Conservation (phyloP, 2,888 invertebrate species). For the Sturmia bella region DNA sequence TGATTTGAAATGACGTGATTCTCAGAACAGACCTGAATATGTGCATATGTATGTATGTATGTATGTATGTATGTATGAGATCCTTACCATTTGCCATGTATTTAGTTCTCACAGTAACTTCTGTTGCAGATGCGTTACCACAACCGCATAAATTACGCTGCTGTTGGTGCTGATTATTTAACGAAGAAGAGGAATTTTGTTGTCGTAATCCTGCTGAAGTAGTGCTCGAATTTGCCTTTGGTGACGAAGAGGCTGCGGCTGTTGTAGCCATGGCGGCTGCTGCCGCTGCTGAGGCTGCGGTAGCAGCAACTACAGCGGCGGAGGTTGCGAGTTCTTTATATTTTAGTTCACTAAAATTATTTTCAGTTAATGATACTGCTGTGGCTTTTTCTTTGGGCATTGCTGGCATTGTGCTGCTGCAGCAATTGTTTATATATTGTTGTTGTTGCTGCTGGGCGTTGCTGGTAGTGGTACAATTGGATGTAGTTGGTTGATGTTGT, state of each 20-base stretch:
- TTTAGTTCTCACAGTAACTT: constrained; percentile 73
- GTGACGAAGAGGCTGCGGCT: constrained; percentile 30
- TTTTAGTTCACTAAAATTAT: constrained; percentile 78
- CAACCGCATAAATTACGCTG: constrained; percentile 75
- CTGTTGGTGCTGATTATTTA: constrained; percentile 71
- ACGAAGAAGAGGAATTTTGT: constrained; percentile 65
- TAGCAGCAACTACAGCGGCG: constrained; percentile 48
- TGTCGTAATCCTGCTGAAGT: constrained; percentile 28
- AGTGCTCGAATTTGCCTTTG: constrained; percentile 26
- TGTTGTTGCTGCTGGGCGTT: constrained; percentile 70
- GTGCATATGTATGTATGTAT: neutral
- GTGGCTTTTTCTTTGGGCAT: constrained; percentile 82
- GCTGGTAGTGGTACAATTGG: constrained; percentile 67
- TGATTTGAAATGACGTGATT: neutral
- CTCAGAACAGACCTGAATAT: neutral
- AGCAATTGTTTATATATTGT: constrained; percentile 70
- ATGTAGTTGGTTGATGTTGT: constrained; percentile 71
- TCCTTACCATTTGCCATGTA: constrained; percentile 76
- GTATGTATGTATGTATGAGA: neutral
- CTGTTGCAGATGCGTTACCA: constrained; percentile 73
- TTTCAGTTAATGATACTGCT: constrained; percentile 79
- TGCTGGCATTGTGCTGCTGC: constrained; percentile 80
- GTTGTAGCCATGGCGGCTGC: constrained; percentile 70
- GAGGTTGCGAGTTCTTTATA: constrained; percentile 76
- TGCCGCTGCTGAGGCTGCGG: constrained; percentile 67